These are phyloP conservation scores for Actenoides hombroni DNA, from an alignment of 2,113 vertebrate genomes.

Conservation along the genomic window DNA sequence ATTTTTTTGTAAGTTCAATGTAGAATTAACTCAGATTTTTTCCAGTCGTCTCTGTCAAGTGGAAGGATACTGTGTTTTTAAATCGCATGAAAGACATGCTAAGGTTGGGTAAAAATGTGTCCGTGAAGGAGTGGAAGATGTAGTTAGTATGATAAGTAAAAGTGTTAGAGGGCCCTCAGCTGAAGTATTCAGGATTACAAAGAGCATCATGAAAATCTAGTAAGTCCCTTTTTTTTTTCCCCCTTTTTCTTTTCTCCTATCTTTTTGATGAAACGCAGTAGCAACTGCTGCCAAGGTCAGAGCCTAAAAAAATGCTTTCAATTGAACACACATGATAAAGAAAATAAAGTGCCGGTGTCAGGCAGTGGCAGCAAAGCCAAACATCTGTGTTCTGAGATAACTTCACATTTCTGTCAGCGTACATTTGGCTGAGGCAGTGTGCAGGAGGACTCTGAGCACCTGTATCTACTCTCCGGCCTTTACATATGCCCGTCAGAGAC, in stretches of 20 bases:
- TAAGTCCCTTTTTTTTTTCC: background rate
- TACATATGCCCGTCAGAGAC: background rate
- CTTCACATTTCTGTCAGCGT: background rate
- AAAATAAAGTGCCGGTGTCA: constrained; percentile 1
- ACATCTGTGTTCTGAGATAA: constrained; percentile 46
- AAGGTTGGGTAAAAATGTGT: background rate
- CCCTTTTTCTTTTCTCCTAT: background rate
- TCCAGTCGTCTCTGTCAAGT: background rate
- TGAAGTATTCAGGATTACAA: background rate
- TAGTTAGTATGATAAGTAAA: background rate
- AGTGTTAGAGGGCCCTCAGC: background rate
- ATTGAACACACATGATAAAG: constrained; percentile 23
- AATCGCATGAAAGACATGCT: background rate
- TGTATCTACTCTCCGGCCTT: constrained; percentile 24
- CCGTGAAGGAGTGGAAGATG: background rate
- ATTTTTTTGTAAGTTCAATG: background rate
- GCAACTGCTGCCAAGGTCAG: constrained; percentile 53
- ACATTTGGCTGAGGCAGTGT: background rate
- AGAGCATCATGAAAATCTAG: constrained; percentile 30
- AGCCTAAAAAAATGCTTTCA: constrained; percentile 30
- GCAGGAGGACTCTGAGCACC: constrained; percentile 13
- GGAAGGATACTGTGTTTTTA: background rate
- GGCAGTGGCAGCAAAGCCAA: constrained; percentile 8
- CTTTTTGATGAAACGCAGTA: constrained; percentile 24
- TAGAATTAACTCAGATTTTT: background rate